Evolutionary conservation across 2,888 invertebrate genomes (phyloP).

Genomic region (Eucriotettix oculatus): DNA sequence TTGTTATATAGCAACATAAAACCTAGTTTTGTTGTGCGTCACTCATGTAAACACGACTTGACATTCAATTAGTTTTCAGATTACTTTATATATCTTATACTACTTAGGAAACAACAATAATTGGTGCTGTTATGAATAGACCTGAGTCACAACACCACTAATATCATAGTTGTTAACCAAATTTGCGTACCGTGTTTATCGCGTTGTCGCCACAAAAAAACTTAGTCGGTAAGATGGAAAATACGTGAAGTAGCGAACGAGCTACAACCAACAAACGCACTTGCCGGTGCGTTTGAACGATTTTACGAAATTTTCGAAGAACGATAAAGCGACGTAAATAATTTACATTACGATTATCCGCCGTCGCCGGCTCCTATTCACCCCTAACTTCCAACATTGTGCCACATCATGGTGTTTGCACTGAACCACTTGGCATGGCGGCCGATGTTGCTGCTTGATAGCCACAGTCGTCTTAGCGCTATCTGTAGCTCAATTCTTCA

Average conservation of each 20-base stretch:
- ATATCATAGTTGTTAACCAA: too few species aligned
- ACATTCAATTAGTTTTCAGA: neutral
- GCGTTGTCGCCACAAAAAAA: conserved; percentile 13
- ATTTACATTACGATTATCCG: conserved; percentile 22
- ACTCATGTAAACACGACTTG: conserved; percentile 1
- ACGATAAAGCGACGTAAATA: conserved; percentile 15
- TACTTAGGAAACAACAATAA: neutral
- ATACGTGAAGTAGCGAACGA: conserved; percentile 13
- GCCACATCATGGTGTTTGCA: conserved; percentile 30
- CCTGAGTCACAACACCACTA: too few species aligned
- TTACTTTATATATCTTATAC: neutral
- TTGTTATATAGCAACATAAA: too few species aligned
- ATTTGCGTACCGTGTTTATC: conserved; percentile 13
- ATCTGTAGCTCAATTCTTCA: conserved; percentile 5
- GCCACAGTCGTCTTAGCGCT: conserved; percentile 8
- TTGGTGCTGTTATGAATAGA: too few species aligned
- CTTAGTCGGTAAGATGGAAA: conserved; percentile 12
- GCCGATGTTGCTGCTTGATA: conserved; percentile 12
- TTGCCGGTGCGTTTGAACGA: conserved; percentile 10
- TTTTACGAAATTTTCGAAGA: conserved; percentile 11
- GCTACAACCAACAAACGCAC: conserved; percentile 11
- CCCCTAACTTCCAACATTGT: conserved; percentile 22
- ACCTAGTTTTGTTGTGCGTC: neutral
- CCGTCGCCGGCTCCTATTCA: conserved; percentile 13
- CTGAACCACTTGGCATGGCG: conserved; percentile 22